Evolutionary conservation across 2,888 invertebrate genomes (phyloP).

Genomic region (Seira ritae): DNA sequence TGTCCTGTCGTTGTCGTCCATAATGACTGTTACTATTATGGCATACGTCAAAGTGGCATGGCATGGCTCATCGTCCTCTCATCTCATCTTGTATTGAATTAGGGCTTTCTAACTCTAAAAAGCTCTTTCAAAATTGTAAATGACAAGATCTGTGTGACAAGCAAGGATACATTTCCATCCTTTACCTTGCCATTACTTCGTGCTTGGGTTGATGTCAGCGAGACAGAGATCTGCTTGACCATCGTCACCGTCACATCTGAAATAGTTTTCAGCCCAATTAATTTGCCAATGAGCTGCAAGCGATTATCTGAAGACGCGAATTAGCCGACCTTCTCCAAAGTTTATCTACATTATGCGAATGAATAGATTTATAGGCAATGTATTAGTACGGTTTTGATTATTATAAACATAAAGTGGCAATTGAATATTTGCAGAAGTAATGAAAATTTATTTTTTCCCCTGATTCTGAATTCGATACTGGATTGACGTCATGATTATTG

Average conservation of each 20-base stretch:
- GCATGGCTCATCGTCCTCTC: constrained; percentile 13
- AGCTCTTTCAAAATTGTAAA: constrained; percentile 12
- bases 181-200: constrained; percentile 44
- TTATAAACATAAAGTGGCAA: neutral
- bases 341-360: no score
- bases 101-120: neutral
- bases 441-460: neutral
- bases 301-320: neutral
- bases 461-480: neutral
- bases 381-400: neutral
- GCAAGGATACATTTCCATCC: constrained; percentile 51
- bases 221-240: neutral
- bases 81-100: constrained; percentile 24
- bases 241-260: neutral
- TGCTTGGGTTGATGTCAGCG: neutral
- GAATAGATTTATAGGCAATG: neutral
- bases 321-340: no score
- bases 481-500: constrained; percentile 12
- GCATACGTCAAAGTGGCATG: neutral
- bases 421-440: neutral
- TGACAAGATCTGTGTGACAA: constrained; percentile 38
- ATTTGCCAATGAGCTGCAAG: neutral
- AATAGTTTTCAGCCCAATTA: neutral
- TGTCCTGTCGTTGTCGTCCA: neutral
- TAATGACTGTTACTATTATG: neutral